Evolutionary conservation across 2,888 invertebrate species (phyloP).

Genomic region (Eupeodes luniger): DNA sequence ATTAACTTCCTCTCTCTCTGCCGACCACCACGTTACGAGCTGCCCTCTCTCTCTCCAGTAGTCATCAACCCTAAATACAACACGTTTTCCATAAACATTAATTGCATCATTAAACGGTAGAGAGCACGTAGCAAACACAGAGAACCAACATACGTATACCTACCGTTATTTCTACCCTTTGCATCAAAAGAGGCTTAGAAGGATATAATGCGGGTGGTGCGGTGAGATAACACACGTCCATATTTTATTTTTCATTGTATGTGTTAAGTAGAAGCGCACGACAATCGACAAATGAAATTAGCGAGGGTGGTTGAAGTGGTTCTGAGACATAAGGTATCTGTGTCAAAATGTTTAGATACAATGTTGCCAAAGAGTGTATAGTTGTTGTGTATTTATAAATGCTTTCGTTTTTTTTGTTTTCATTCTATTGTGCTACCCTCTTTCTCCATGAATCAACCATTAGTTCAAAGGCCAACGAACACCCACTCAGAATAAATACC

Average conservation of each 20-base stretch:
- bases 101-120: conserved; percentile 72
- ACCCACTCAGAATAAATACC: conserved; percentile 27
- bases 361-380: conserved; percentile 59
- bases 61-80: conserved; percentile 55
- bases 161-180: conserved; percentile 2
- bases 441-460: neutral
- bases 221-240: conserved; percentile 24
- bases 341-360: conserved; percentile 63
- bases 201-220: conserved; percentile 29
- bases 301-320: conserved; percentile 39
- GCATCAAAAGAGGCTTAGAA: neutral
- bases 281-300: conserved; percentile 52
- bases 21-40: neutral
- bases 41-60: neutral
- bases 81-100: conserved; percentile 62
- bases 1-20: neutral
- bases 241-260: conserved; percentile 24
- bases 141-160: conserved; percentile 8
- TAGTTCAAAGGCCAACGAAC: conserved; percentile 54
- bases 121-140: conserved; percentile 40
- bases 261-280: conserved; percentile 55
- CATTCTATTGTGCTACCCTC: neutral
- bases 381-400: neutral
- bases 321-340: neutral
- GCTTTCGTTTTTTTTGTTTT: neutral